A percentile compares a stretch with the other conserved stretches of the same genome.
phyloP scores from a whole-genome alignment of 2,888 invertebrate genomes.

The Acanthococcus lagerstroemiae region DNA sequence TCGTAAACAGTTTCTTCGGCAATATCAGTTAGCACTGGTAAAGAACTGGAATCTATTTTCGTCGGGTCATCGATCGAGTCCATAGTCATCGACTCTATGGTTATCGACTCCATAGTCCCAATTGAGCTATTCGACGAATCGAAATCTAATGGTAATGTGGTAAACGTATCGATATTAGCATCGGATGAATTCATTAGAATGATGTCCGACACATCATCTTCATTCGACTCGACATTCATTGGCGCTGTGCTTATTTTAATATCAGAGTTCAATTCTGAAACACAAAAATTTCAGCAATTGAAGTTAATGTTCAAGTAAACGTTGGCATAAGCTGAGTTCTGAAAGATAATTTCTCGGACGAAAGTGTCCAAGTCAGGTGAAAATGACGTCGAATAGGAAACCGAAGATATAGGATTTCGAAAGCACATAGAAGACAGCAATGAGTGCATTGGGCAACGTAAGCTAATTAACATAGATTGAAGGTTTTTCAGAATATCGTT shows the following conservation, averaged over 20 bases:
- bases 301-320: neutral
- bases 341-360: too few species aligned
- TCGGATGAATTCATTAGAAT: constrained; percentile 13
- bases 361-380: too few species aligned
- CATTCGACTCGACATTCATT: neutral
- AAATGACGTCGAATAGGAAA: too few species aligned
- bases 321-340: neutral
- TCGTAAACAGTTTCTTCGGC: constrained; percentile 25
- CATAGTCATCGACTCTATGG: neutral
- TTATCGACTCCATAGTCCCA: constrained; percentile 2
- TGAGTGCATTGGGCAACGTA: too few species aligned
- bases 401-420: too few species aligned
- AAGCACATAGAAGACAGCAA: too few species aligned
- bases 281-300: neutral
- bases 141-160: constrained; percentile 13
- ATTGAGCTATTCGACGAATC: constrained; percentile 13
- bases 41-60: neutral
- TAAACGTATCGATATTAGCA: constrained; percentile 15
- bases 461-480: too few species aligned
- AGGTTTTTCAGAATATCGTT: too few species aligned
- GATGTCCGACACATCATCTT: neutral
- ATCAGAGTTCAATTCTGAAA: constrained; percentile 9
- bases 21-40: constrained; percentile 18
- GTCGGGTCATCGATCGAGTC: neutral
- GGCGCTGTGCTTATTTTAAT: constrained; percentile 9